These are phyloP conservation scores for Hippocampus zosterae DNA, from an alignment of 2,113 vertebrate genomes.

Conservation along the genomic window DNA sequence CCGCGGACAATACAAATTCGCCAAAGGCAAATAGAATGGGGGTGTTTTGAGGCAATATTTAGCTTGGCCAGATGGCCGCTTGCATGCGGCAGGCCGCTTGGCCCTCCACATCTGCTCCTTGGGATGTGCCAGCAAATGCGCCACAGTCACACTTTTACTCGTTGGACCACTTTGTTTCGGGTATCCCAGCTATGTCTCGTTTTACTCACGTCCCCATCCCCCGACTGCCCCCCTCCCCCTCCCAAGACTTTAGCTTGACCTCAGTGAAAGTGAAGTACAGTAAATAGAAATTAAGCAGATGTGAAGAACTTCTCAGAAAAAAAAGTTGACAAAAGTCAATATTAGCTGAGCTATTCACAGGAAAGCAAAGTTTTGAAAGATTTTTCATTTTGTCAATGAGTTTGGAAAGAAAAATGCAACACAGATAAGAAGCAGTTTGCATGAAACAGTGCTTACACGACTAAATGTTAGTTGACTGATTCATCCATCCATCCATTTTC, in stretches of 20 bases:
- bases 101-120: conserved; percentile 75
- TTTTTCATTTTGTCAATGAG: neutral
- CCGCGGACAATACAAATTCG: conserved; percentile 70
- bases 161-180: conserved; percentile 39
- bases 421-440: no score
- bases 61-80: conserved; percentile 78
- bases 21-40: conserved; percentile 76
- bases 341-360: neutral
- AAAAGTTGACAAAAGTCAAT: neutral
- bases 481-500: no score
- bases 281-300: neutral
- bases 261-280: neutral
- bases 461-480: no score
- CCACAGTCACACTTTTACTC: conserved; percentile 55
- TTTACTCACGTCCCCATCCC: neutral
- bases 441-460: no score
- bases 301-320: neutral
- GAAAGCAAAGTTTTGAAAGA: neutral
- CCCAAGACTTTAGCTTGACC: conserved; percentile 1
- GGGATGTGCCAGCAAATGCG: conserved; percentile 64
- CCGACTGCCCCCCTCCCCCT: neutral
- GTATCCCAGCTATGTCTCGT: conserved; percentile 21
- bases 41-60: conserved; percentile 76
- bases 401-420: neutral
- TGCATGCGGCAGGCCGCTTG: conserved; percentile 69